A percentile compares a stretch with the other conserved stretches of the same genome.
These are phyloP conservation scores for Mythimna impura DNA, from an alignment of 2,888 invertebrate genomes.

Conservation along the genomic window DNA sequence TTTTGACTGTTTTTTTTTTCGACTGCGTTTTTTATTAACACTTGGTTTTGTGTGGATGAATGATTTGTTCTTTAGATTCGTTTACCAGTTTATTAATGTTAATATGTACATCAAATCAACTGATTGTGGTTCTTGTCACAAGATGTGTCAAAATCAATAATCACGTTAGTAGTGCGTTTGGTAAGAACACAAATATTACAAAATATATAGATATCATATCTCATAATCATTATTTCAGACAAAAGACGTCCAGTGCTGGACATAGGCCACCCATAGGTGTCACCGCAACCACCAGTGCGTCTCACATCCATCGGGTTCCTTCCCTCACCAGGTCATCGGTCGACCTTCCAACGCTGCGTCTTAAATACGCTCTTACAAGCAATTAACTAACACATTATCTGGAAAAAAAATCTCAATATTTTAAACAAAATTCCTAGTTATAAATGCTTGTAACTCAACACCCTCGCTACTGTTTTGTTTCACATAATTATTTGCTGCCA, in stretches of 20 bases:
- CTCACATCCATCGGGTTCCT: no score
- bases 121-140: background rate
- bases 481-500: constrained; percentile 56
- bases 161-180: background rate
- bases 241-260: no score
- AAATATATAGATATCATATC: no score
- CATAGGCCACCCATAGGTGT: no score
- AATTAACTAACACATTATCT: background rate
- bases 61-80: background rate
- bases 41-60: constrained; percentile 2
- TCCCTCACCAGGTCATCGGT: no score
- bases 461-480: constrained; percentile 47
- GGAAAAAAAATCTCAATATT: background rate
- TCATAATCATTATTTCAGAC: no score
- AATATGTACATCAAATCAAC: background rate
- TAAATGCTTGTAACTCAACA: background rate
- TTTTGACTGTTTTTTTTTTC: constrained; percentile 11
- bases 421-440: background rate
- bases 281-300: no score
- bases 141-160: background rate
- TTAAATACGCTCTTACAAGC: no score
- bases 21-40: background rate
- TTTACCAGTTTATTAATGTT: background rate
- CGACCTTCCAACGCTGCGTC: no score
- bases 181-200: background rate